Base-by-base conservation (phyloP, 2,888 invertebrate species). In the Drosophila stalkeri region DNA sequence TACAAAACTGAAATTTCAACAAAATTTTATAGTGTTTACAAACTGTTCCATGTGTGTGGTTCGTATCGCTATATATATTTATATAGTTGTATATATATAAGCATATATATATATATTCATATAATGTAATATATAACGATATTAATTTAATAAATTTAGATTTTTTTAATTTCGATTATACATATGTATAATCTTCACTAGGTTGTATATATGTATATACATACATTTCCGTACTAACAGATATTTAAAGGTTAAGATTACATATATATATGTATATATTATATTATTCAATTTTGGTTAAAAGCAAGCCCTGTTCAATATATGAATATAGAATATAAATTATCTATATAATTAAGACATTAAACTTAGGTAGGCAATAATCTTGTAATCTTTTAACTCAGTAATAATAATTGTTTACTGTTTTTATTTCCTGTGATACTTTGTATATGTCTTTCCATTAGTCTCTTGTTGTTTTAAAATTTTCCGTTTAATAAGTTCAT, bases 1-100 rank as follows among this genome's bases (percentile, higher is more conserved):
- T n/a, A 18, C 20, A 9, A 46, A 37, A 0, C 37, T 37, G 37
- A 61, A 65, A 65, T 60, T 16, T 8, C 18, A 31, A 16, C 35
- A 1, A 54, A 37, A 54, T 54, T 37, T 64, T 20, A 1, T 43
- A 49, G 33, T 51, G 7, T 35, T 18, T 39, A 52, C 2, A 18
- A 33, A 51, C 6, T 20, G 18, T 9, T 37, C 23, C 5, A 37
- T 14, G 12, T 14, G 12, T 14, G 12, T 14, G 12, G 18, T 35
- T 18, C 16, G 37, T 35, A 18, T 33, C 20, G 12, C 20, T 52
- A 20, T 54, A 54, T 54, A 23, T 54, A 16, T 23, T 18, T 20
- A 52, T 52, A 5, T 5, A 20, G 16, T 16, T 8, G 33, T 7
- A 14, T 20, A 35, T 51, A 35, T 51, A 35, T 27, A 27, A 0